Evolutionary conservation across 2,797 vertebrate species (phyloP).

Genomic region (Parauchenoglanis ngamensis): DNA sequence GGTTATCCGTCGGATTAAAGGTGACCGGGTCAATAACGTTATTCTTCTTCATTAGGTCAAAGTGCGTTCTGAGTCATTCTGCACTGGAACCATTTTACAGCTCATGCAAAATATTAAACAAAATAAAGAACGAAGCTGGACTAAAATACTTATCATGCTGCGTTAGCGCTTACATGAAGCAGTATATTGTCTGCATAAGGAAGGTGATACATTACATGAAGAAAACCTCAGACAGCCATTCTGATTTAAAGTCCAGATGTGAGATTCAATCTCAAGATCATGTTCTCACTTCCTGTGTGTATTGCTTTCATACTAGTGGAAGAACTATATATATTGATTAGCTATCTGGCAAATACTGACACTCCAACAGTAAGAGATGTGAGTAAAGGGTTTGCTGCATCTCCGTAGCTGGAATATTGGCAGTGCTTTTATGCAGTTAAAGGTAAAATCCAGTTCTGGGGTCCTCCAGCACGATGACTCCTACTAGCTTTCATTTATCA

Average conservation of each 20-base stretch:
- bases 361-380: not conserved
- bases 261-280: not conserved
- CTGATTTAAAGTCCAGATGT: not conserved
- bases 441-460: not conserved
- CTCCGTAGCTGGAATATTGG: not conserved
- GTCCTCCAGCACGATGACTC: not conserved
- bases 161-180: not conserved
- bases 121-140: not conserved
- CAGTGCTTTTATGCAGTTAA: not conserved
- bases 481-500: not conserved
- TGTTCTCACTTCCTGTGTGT: not conserved
- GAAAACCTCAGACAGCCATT: not conserved
- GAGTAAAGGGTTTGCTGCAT: not conserved
- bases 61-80: not conserved
- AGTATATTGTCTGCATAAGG: not conserved
- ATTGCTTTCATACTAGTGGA: not conserved
- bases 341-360: not conserved
- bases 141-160: not conserved
- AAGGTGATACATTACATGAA: not conserved
- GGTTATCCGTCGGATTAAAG: not conserved
- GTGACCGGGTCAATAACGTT: not conserved
- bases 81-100: not conserved
- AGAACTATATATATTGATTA: not conserved
- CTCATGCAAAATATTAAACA: not conserved
- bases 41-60: not conserved